Conservation (phyloP, 1,140 invertebrate genomes). For the Telenomus remus region DNA sequence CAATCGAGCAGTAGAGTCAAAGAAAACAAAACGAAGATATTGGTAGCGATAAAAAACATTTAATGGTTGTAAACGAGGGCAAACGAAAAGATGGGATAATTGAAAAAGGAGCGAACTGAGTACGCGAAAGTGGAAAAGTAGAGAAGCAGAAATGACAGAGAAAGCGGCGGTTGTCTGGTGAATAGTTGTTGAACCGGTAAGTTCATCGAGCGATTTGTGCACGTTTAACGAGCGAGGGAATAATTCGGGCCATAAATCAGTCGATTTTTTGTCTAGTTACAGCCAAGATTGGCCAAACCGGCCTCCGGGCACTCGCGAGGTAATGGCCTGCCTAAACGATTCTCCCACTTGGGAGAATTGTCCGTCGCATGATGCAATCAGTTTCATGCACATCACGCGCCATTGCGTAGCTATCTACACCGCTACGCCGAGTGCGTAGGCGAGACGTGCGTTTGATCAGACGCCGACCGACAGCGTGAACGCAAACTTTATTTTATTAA, state of each 20-base stretch:
- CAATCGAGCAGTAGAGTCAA: no score
- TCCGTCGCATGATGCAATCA: slow-evolving; percentile 60
- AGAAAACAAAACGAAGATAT: no score
- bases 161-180: not conserved
- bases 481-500: slow-evolving; percentile 61
- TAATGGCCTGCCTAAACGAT: slow-evolving; percentile 56
- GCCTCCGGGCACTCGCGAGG: slow-evolving; percentile 29
- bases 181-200: slow-evolving; percentile 53
- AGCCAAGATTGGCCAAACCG: slow-evolving; percentile 46
- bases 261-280: slow-evolving; percentile 49
- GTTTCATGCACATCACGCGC: slow-evolving; percentile 69
- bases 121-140: no score
- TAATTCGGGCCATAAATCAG: slow-evolving; percentile 55
- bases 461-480: slow-evolving; percentile 61
- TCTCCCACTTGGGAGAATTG: slow-evolving; percentile 28
- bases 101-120: no score
- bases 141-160: no score
- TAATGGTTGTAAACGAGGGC: no score
- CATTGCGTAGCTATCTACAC: slow-evolving; percentile 57
- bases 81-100: no score
- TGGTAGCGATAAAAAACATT: no score
- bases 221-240: slow-evolving; percentile 53
- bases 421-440: slow-evolving; percentile 66
- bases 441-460: slow-evolving; percentile 70
- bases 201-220: slow-evolving; percentile 54